A percentile compares a stretch with the other conserved stretches of the same genome.
These are phyloP conservation scores for Vollenhovia emeryi DNA, from an alignment of 1,140 invertebrate species.

Conservation along the genomic window DNA sequence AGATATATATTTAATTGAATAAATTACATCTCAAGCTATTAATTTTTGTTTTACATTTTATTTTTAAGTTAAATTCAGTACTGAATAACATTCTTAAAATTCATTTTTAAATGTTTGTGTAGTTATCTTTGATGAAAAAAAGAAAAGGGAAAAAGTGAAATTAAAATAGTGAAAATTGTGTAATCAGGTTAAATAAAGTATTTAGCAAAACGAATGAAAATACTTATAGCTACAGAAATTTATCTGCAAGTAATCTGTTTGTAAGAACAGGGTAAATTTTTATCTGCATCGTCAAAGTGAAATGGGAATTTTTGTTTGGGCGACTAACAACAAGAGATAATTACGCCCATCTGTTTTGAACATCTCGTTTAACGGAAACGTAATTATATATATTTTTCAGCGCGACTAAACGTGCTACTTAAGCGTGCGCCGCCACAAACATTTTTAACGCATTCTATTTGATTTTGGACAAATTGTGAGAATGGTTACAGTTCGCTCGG, in stretches of 20 bases:
- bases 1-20: neutral
- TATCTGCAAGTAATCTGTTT: neutral
- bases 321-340: neutral
- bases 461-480: neutral
- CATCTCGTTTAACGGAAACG: neutral
- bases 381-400: neutral
- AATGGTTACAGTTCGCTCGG: neutral
- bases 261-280: neutral
- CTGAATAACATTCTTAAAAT: neutral
- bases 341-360: neutral
- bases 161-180: neutral
- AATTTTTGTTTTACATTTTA: neutral
- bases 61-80: neutral
- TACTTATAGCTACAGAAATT: neutral
- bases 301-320: neutral
- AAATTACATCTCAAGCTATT: neutral
- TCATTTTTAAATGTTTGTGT: neutral
- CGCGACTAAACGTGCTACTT: neutral
- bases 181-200: neutral
- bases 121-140: neutral
- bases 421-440: neutral
- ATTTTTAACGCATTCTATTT: constrained; percentile 5
- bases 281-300: neutral
- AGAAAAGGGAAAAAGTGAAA: neutral
- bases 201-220: neutral